phyloP scores from a whole-genome alignment of 2,113 vertebrate species.

The Semnornis frantzii region DNA sequence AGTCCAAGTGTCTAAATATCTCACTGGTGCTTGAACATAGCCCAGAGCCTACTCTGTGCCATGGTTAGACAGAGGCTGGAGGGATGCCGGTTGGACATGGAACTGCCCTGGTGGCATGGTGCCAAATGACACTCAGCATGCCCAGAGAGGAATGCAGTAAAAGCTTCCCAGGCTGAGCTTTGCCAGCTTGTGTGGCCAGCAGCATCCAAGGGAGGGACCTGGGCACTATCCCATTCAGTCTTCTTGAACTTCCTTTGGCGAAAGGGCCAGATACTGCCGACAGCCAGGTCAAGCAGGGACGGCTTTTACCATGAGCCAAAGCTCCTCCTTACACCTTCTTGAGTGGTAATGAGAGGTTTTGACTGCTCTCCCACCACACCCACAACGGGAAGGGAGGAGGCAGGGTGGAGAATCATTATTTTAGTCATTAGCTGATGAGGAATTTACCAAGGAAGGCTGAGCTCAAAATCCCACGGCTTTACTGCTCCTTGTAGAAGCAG shows the following conservation, averaged over 20 bases:
- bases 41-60: not conserved
- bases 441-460: constrained; percentile 49
- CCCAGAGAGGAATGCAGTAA: not conserved
- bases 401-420: constrained; percentile 61
- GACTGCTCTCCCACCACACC: constrained; percentile 59
- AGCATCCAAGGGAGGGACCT: constrained; percentile 8
- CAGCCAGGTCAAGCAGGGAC: constrained; percentile 52
- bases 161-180: not conserved
- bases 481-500: not conserved
- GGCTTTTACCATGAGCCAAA: constrained; percentile 40
- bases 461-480: constrained; percentile 38
- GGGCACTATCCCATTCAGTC: not conserved
- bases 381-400: constrained; percentile 62
- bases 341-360: constrained; percentile 61
- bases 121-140: not conserved
- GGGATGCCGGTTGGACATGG: rapidly evolving
- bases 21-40: not conserved
- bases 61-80: rapidly evolving
- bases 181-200: not conserved
- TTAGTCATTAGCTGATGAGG: constrained; percentile 60
- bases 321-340: constrained; percentile 66
- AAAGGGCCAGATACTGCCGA: not conserved
- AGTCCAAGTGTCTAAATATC: not conserved
- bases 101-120: not conserved
- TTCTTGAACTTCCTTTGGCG: not conserved